Evolutionary conservation across 2,113 vertebrate species (phyloP), one percentile per base, ranked within the genome.

Genomic region (Cricetomys ansorgei): DNA sequence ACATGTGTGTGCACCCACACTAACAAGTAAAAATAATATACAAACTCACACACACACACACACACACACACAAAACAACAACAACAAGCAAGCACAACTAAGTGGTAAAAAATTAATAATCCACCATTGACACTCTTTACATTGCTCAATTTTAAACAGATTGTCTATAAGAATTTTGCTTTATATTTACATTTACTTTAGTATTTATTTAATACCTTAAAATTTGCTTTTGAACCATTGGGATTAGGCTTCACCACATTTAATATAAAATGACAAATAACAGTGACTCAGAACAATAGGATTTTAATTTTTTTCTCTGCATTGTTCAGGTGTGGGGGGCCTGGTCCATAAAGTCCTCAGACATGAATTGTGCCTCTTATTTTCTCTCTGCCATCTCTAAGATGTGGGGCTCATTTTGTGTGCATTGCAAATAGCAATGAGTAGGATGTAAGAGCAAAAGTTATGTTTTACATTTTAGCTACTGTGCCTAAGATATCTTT

Each of bases 101-200:
- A 81, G 19, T 50, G 29, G 72, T 21, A 65, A 93, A 53, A 89
- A 87, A 73, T 21, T 80, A 27, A 7, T 64, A 64, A 70, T 53
- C 64, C 31, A 69, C 23, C 23, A 57, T 57, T 50, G 16, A 16
- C 67, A 7, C 64, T 96, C 31, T 92, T 62, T 95, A 45, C 77
- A 67, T 43, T 53, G 21, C 53, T 94, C 55, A 67, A 64, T 81
- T 90, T 94, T 57, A 88, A 92, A 40, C 48, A n/a, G 29, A 29
- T 57, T 57, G 34, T 95, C 1, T 83, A n/a, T 8, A 81, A 29
- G 37, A 64, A 92, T 16, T 83, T 50, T 7, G 17, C 84, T 85
- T 64, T 25, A 95, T 16, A 88, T 70, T 37, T 90, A 11, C 59
- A 43, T 90, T 95, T 89, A 84, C 43, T 84, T 93, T 72, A 89